Percentiles rank a stretch among this genome's conserved stretches.
phyloP scores from a whole-genome alignment of 2,888 invertebrate genomes.

The Zeuzera pyrina region DNA sequence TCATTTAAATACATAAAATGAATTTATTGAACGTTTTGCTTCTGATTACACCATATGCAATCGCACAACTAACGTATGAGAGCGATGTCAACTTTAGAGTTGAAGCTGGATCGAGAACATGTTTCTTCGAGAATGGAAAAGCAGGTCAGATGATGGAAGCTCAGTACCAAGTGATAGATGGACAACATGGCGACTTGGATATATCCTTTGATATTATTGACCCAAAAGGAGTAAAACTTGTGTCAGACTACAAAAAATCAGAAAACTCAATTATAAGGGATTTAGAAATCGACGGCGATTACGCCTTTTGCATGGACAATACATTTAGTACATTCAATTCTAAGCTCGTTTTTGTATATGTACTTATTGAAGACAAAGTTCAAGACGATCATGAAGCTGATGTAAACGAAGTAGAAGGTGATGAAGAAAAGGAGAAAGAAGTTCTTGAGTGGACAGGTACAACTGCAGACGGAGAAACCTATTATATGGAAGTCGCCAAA shows the following conservation, averaged over 20 bases:
- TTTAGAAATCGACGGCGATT: slow-evolving; percentile 78
- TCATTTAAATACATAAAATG: too few species aligned
- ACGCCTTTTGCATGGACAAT: slow-evolving; percentile 90
- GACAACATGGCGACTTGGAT: slow-evolving; percentile 87
- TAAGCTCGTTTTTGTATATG: slow-evolving; percentile 86
- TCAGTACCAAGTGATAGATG: slow-evolving; percentile 78
- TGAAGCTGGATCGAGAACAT: slow-evolving; percentile 46
- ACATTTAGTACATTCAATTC: slow-evolving; percentile 84
- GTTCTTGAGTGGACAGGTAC: slow-evolving; percentile 46
- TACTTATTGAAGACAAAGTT: slow-evolving; percentile 76
- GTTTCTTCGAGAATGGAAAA: slow-evolving; percentile 47
- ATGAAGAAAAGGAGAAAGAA: slow-evolving; percentile 43
- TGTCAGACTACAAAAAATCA: slow-evolving; percentile 78
- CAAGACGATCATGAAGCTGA: slow-evolving; percentile 32
- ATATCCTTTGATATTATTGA: slow-evolving; percentile 82
- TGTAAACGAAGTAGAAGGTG: slow-evolving; percentile 22
- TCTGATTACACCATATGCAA: too few species aligned
- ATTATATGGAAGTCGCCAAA: slow-evolving; percentile 57
- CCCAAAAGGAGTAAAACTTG: slow-evolving; percentile 74
- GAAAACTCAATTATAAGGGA: slow-evolving; percentile 79
- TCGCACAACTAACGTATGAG: slow-evolving; percentile 26
- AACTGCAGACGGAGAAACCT: slow-evolving; percentile 31
- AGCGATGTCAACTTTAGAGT: slow-evolving; percentile 50
- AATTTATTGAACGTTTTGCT: slow-evolving; percentile 11
- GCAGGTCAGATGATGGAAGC: slow-evolving; percentile 50